Base-by-base conservation (phyloP, 2,888 invertebrate species). In the Lapara coniferarum region DNA sequence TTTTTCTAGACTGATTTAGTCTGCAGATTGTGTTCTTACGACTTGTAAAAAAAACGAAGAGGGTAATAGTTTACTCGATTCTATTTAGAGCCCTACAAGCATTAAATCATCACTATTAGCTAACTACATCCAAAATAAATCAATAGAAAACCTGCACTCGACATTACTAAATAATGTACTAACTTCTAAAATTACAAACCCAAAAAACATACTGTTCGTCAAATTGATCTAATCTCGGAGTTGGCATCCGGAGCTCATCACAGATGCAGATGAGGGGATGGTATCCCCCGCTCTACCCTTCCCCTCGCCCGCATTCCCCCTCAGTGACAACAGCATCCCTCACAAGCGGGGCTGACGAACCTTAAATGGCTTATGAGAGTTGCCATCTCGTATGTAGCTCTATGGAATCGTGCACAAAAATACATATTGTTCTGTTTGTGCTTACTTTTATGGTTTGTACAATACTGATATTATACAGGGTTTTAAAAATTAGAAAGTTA, bases 261-360 rank as follows among this genome's bases (percentile, higher is more conserved):
- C 77, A 75, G 80, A 83, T 84, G 84, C 82, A 84, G 83, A 84
- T 81, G 81, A 83, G 19, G 46, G 49, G 56, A 56, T 56, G 56
- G 56, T 75, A 75, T 63, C 44, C 51, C 70, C 25, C 59, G 69
- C 69, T 37, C 68, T 14, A 69, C 53, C 66, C 19, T 19, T 19
- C 67, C 44, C 66, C 19, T 49, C 37, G 30, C 44, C 69, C 67
- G 19, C 16, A 51, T 66, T 25, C 63, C 30, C 59, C 1, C 30
- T n/a, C 57, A 7, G 12, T 51, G 13, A 37, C 37, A 51, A 51
- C 37, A 49, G 57, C 30, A 30, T 63, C 71, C 30, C 70, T 52
- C 73, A 49, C 69, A 58, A 8, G 53, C 66, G 53, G 58, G 71
- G 71, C 73, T 79, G 78, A 80, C 78, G 76, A 81, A 81, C 77